phyloP scores from a whole-genome alignment of 2,113 vertebrate genomes.

The Illadopsis cleaveri region DNA sequence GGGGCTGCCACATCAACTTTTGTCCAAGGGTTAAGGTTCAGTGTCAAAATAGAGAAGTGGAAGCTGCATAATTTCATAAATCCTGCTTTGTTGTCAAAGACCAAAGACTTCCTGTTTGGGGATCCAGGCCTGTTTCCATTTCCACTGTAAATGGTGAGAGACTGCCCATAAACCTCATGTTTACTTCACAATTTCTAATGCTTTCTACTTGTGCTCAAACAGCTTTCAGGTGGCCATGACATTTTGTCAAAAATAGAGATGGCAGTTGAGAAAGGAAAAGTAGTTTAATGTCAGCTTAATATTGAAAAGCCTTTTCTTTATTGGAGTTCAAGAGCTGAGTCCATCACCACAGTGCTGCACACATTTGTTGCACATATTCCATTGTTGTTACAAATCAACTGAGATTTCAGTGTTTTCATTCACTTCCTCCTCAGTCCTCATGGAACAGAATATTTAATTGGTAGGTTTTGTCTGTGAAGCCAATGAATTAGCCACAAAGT shows the following conservation, averaged over 20 bases:
- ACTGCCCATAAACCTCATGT: background rate
- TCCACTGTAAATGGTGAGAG: background rate
- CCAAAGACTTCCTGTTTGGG: constrained; percentile 32
- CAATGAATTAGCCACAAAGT: background rate
- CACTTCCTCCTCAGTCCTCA: background rate
- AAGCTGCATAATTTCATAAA: background rate
- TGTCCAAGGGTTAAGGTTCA: background rate
- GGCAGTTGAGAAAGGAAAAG: background rate
- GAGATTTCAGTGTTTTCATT: background rate
- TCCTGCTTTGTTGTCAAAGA: background rate
- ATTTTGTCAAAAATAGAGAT: background rate
- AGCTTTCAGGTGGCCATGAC: background rate
- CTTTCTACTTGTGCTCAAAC: background rate
- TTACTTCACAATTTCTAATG: background rate
- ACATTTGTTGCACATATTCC: background rate
- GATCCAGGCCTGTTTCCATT: background rate
- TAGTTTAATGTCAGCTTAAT: background rate
- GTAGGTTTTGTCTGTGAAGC: background rate
- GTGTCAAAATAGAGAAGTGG: constrained; percentile 8
- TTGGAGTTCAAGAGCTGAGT: background rate
- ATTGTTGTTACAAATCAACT: background rate
- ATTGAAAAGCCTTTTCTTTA: background rate
- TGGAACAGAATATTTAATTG: background rate
- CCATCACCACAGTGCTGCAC: too few species aligned
- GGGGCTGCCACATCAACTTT: background rate